Base-by-base conservation (phyloP, 2,797 vertebrate genomes). In the Liparis tanakae region DNA sequence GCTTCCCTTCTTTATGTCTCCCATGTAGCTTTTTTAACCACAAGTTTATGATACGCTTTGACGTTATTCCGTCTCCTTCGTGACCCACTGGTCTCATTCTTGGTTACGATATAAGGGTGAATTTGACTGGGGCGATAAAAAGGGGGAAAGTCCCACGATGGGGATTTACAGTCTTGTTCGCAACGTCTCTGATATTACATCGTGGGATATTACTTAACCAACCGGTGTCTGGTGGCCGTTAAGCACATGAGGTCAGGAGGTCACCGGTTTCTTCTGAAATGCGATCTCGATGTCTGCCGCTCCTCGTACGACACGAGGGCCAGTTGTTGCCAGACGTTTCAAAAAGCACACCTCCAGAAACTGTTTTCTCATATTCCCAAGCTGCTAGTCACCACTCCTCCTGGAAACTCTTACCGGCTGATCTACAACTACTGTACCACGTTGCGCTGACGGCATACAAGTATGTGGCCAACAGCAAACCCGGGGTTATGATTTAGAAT, bases 401-500 rank as follows among this genome's bases (percentile, higher is more conserved):
- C 59, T 44, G 57, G 60, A 67, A 79, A 8, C 18, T 65, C 62
- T 62, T 22, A 43, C 46, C 55, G 30, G 5, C 63, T 69, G 65
- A 68, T 74, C 80, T 79, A 66, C n/a, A 76, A 77, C 68, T 59
- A 7, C 77, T 65, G 14, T 54, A 69, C 57, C 34, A 72, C 6
- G 58, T 50, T 37, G 51, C 18, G 44, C 80, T 82, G 78, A 84
- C 81, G 81, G 73, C 17, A 0, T 66, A 79, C 76, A 77, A 87
- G 73, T 46, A 68, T 72, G 66, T 59, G 64, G 57, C 76, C 67
- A 83, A 78, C 73, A 83, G 77, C 48, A 66, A 82, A 89, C 79
- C 78, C 10, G 39, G 67, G 82, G 83, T 87, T 86, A 79, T 81
- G 80, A 92, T 91, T 91, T 80, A 83, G 55, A 88, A 79, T 71